Base-by-base conservation (phyloP, 53 echinoderm and acorn worm species). In the Echinarachnius parma region DNA sequence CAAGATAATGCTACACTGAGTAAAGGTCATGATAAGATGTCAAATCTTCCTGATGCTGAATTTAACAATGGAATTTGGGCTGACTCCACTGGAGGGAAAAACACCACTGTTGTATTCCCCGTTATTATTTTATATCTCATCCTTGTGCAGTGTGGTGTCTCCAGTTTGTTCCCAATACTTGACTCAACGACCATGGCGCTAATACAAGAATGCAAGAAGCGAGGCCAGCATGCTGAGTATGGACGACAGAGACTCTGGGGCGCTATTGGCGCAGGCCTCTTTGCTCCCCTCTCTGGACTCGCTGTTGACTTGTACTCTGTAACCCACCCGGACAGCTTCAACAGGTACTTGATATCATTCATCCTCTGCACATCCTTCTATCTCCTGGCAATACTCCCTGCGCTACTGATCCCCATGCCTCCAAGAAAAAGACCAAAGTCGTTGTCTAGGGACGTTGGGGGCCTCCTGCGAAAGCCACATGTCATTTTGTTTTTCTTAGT, bases 171-270 rank as follows among this genome's bases (percentile, higher is more conserved):
- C n/a, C n/a, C n/a, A n/a, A n/a, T n/a, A n/a, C n/a, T n/a, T 2
- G 85, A 89, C 71, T 65, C 84, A 39, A 48, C 67, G 9, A 78
- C 80, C 13, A 80, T 84, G 69, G 64, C 59, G 44, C 48, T 89
- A 14, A 19, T 77, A 7, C 35, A 77, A 31, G 74, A 81, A 14
- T 55, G 27, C 31, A 82, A 60, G 0, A 82, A 68, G 10, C 26
- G 26, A 56, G 74, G 74, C 18, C 18, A 39, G 35, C 61, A 53
- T 4, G 56, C 64, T n/a, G 67, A 76, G 18, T 83, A 83, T 11
- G 83, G 83, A 39, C 76, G 59, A 21, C 89, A 89, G 27, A 48
- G 89, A 71, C 30, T 89, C 9, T 89, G 89, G 89, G 89, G 85
- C 2, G 89, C 53, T 18, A 33, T 85, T 0, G 85, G 77, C 3